Evolutionary conservation across 2,797 vertebrate genomes (phyloP), one percentile per base, ranked within the genome.

Genomic region (Danio tinwini): DNA sequence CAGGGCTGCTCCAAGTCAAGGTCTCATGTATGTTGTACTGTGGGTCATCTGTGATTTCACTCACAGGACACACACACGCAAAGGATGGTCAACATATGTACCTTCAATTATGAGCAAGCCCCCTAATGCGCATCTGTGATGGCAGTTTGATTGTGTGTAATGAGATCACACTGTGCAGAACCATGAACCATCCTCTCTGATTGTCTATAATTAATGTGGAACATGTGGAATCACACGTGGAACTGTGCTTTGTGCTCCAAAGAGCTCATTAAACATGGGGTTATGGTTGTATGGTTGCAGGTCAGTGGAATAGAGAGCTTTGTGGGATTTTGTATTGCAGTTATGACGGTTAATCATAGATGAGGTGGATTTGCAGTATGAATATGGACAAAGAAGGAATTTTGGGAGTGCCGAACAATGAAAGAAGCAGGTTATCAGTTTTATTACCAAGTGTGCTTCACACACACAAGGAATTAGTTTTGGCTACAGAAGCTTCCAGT

Each of bases 101-200:
- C 86, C 85, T 92, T 91, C 89, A 90, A 90, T 93, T 93, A 93
- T 76, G 67, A 76, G 81, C 68, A 62, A 78, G 81, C 85, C 81
- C 70, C 85, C 85, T 82, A 88, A 86, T 88, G 86, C 73, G 52
- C 68, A 82, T 84, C 82, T 86, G 87, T 86, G 89, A 85, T 88
- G 39, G 75, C 87, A 87, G 86, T 91, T 87, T 90, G 89, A 88
- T 88, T 75, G 81, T 16, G 76, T 89, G 86, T 91, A 90, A 91
- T 91, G 82, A 91, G 86, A 91, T 90, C 85, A 89, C 87, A 85
- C 84, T 80, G 84, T 80, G 84, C 85, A 74, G 74, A 78, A 82
- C 88, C 86, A 80, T 85, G 87, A 81, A 88, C 76, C 55, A 68
- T 87, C 87, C 83, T 81, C 83, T 56, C 29, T 44, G 70, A 81